phyloP scores from a whole-genome alignment of 2,888 invertebrate species.

The Laothoe populi region DNA sequence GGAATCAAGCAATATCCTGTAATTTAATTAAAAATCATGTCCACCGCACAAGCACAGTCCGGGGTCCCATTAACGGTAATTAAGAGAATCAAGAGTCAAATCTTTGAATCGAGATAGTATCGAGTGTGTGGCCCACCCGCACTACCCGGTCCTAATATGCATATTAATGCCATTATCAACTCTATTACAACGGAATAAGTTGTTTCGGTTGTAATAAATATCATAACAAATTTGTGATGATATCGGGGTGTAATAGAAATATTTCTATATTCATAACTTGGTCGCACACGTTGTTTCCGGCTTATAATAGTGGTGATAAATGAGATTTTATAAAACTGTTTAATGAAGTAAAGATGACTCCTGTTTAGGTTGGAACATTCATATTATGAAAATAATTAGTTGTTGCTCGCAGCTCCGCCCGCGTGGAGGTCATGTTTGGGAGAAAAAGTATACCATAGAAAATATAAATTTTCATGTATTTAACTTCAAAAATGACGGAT shows the following conservation, averaged over 20 bases:
- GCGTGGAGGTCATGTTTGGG: too few relatives aligned
- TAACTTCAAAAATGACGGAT: too few relatives aligned
- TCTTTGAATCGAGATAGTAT: conserved; percentile 77
- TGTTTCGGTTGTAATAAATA: conserved; percentile 55
- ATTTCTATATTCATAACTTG: conserved; percentile 51
- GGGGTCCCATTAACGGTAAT: conserved; percentile 78
- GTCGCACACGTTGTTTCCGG: conserved; percentile 77
- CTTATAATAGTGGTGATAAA: conserved; percentile 46
- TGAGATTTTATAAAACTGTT: background rate
- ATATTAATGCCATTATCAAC: conserved; percentile 43
- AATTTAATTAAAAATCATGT: conserved; percentile 30
- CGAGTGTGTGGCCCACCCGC: conserved; percentile 71
- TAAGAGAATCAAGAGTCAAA: conserved; percentile 77
- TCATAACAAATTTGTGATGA: conserved; percentile 55
- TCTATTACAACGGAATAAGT: conserved; percentile 37
- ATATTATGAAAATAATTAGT: too few relatives aligned
- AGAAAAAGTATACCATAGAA: too few relatives aligned
- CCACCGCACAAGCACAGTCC: conserved; percentile 55
- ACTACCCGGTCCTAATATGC: conserved; percentile 65
- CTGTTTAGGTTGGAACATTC: too few relatives aligned
- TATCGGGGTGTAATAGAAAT: conserved; percentile 60
- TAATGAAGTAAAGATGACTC: too few relatives aligned
- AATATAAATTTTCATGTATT: too few relatives aligned
- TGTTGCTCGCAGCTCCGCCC: too few relatives aligned
- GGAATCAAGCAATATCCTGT: conserved; percentile 3